Conservation (phyloP, 2,797 vertebrate genomes). For the Urocyon cinereoargenteus region DNA sequence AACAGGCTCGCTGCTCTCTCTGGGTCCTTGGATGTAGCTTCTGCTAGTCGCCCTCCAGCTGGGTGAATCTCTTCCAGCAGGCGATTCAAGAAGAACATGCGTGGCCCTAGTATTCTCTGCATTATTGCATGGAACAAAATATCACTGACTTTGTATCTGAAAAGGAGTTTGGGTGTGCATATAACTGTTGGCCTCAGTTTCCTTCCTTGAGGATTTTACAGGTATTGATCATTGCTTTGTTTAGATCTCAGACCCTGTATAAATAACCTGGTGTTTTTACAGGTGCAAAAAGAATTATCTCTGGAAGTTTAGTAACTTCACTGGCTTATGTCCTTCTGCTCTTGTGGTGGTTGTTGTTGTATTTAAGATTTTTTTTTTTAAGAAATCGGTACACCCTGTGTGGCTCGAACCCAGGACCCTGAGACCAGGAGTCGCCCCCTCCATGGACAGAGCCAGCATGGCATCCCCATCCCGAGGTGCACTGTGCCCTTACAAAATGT, state of each 20-base stretch:
- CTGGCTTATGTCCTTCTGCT: background rate
- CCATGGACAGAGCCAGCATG: background rate
- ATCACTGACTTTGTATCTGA: background rate
- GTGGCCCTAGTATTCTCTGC: background rate
- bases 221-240: background rate
- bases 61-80: background rate
- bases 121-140: background rate
- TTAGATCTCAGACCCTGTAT: background rate
- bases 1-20: background rate
- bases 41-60: background rate
- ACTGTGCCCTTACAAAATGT: background rate
- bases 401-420: background rate
- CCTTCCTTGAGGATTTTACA: background rate
- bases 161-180: background rate
- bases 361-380: too few species aligned
- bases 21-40: background rate
- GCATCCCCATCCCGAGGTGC: background rate
- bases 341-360: background rate
- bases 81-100: background rate
- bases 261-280: background rate
- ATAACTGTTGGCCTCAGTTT: background rate
- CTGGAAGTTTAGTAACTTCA: background rate
- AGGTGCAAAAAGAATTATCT: background rate
- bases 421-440: background rate
- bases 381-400: background rate